Base-by-base conservation (phyloP, 1,140 invertebrate species). In the Sycophaga agraensis region DNA sequence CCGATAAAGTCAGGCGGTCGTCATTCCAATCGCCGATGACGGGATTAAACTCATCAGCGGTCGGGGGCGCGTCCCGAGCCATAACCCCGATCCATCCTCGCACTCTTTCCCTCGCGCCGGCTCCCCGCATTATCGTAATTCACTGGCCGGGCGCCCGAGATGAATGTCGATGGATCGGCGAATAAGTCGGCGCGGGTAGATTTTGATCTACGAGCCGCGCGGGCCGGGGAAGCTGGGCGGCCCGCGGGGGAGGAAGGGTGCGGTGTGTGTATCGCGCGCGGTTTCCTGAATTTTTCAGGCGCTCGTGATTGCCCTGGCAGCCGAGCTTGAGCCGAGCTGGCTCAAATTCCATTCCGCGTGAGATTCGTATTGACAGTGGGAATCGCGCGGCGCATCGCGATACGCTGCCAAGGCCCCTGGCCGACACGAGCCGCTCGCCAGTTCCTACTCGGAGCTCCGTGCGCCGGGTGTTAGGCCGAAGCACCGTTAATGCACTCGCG, bases 1-100 rank as follows among this genome's bases (percentile, higher is more conserved):
- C 43, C 46, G 46, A 59, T 59, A 59, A 59, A 59, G 57, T 59
- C 35, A 59, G 26, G 35, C 35, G 40, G 46, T 42, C 35, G 43
- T 42, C 57, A 34, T 50, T 59, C 46, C n/a, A 46, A 50, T 59
- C 57, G 42, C 24, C 14, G n/a, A 50, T 31, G 57, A 50, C 46
- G 50, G 26, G 24, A 59, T 59, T 50, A 45, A 49, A 59, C 26
- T 51, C 40, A 31, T 51, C 57, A 45, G 24, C 22, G 7, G 7
- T n/a, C n/a, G 4, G 28, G 4, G 14, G 1, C 19, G 12, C 11
- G 21, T 16, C 35, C 22, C 26, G 8, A 12, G 8, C 1, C 16
- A n/a, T 0, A 11, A 43, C 39, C 42, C 51, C 45, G 46, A 59
- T 59, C 39, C 8, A 42, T 59, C 12, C 37, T n/a, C n/a, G n/a